Conservation (phyloP, 2,797 vertebrate species). For the Kryptolebias ocellatus region DNA sequence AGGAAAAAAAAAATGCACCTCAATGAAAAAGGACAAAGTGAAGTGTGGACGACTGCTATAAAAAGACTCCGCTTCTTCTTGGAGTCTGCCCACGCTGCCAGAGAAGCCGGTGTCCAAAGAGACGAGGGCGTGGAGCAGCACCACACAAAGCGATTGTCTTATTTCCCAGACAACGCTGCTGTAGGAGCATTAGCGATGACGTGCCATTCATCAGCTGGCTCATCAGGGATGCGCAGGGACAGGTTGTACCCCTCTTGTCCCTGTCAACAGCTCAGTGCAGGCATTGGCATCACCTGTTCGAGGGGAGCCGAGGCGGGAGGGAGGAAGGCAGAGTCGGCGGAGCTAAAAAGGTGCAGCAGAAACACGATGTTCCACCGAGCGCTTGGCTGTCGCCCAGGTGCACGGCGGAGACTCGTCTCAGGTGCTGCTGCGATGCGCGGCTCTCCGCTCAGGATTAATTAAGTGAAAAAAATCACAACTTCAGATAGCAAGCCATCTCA, state of each 20-base stretch:
- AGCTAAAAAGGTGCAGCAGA: constrained; percentile 32
- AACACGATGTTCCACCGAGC: constrained; percentile 50
- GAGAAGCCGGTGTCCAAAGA: constrained; percentile 39
- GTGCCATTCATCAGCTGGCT: constrained; percentile 60
- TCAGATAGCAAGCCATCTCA: constrained; percentile 36
- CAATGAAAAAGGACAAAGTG: constrained; percentile 21
- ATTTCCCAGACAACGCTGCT: constrained; percentile 49
- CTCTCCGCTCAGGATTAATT: constrained; percentile 37
- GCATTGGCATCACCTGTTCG: constrained; percentile 56
- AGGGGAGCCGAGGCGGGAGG: constrained; percentile 30
- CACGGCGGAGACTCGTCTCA: constrained; percentile 35
- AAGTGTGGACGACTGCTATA: constrained; percentile 32
- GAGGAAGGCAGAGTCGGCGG: not conserved
- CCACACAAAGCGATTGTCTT: constrained; percentile 45
- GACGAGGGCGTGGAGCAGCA: constrained; percentile 11
- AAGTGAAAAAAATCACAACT: constrained; percentile 28
- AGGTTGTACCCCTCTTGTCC: constrained; percentile 58
- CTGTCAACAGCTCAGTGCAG: constrained; percentile 55
- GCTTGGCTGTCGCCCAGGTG: constrained; percentile 47
- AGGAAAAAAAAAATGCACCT: constrained; percentile 19
- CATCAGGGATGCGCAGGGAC: constrained; percentile 60
- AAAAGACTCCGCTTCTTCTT: constrained; percentile 41
- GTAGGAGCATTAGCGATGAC: constrained; percentile 53
- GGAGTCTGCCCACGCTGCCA: constrained; percentile 37
- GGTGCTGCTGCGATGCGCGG: constrained; percentile 38